phyloP scores from a whole-genome alignment of 2,113 vertebrate genomes.

The Mus spicilegus region DNA sequence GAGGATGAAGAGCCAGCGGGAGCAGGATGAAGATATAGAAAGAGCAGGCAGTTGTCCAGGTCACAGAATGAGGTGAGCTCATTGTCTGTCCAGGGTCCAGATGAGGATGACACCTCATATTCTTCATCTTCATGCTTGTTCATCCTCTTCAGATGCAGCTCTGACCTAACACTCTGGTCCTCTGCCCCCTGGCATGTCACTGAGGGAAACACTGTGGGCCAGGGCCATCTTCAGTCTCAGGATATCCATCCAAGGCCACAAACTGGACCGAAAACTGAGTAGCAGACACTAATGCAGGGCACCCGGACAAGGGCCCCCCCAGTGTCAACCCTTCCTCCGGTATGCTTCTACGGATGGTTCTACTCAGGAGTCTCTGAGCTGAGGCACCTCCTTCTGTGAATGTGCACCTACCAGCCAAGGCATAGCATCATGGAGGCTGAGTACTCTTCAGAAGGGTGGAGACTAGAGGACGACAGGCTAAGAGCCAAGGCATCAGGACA shows the following conservation, averaged over 20 bases:
- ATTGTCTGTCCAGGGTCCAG: background rate
- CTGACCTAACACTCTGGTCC: background rate
- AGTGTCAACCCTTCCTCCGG: background rate
- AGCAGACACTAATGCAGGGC: accelerated
- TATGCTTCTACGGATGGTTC: accelerated
- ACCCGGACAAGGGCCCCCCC: too few relatives aligned
- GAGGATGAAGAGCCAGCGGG: background rate
- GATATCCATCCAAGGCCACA: background rate
- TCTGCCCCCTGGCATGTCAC: background rate
- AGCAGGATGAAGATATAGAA: too few relatives aligned
- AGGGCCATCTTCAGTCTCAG: too few relatives aligned
- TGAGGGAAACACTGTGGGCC: accelerated
- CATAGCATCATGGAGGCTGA: background rate
- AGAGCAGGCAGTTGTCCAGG: accelerated
- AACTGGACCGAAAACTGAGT: background rate
- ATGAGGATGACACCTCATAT: accelerated
- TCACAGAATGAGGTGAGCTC: background rate
- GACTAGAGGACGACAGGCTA: background rate
- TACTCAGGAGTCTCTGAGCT: background rate
- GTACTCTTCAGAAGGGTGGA: background rate
- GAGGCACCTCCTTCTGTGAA: too few relatives aligned
- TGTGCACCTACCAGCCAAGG: background rate
- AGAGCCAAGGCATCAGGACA: background rate
- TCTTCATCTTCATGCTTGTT: background rate
- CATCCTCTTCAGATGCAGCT: background rate